phyloP scores from a whole-genome alignment of 1,140 invertebrate species.

The Littorina saxatilis region DNA sequence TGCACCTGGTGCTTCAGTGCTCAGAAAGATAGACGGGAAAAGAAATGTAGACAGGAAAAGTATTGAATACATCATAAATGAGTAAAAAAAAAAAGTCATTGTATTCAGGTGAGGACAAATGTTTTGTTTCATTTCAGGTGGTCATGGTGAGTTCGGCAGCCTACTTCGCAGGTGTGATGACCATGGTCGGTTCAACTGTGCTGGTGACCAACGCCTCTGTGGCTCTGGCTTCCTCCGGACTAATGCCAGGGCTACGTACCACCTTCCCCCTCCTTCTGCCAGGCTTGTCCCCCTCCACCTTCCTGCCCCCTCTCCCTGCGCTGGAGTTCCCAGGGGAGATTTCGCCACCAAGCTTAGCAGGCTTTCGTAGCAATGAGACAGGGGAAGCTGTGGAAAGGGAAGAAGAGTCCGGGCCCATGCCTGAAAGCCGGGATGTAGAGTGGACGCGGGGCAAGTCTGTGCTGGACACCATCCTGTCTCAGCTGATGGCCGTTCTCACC shows the following conservation, averaged over 20 bases:
- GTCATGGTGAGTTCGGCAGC: constrained; percentile 82
- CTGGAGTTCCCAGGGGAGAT: not conserved
- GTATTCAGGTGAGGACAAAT: too few species aligned
- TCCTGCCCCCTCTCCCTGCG: not conserved
- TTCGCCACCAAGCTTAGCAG: not conserved
- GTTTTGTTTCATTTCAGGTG: constrained; percentile 72
- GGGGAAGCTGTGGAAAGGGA: not conserved
- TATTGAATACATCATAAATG: too few species aligned
- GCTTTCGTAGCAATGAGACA: not conserved
- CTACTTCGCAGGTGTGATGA: constrained; percentile 84
- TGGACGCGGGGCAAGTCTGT: constrained; percentile 1
- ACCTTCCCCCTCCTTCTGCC: not conserved
- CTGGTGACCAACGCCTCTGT: constrained; percentile 52
- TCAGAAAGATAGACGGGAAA: too few species aligned
- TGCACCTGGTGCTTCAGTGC: too few species aligned
- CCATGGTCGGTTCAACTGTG: constrained; percentile 79
- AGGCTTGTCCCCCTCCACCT: not conserved
- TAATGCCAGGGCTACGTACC: constrained; percentile 32
- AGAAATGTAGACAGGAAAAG: too few species aligned
- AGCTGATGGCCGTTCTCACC: constrained; percentile 39
- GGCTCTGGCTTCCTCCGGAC: constrained; percentile 40
- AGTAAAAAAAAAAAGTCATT: too few species aligned
- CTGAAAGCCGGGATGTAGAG: not conserved
- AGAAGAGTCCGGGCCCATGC: not conserved
- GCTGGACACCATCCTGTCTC: constrained; percentile 37